phyloP scores from a whole-genome alignment of 2,113 vertebrate genomes.

The Rhinolophus sinicus region DNA sequence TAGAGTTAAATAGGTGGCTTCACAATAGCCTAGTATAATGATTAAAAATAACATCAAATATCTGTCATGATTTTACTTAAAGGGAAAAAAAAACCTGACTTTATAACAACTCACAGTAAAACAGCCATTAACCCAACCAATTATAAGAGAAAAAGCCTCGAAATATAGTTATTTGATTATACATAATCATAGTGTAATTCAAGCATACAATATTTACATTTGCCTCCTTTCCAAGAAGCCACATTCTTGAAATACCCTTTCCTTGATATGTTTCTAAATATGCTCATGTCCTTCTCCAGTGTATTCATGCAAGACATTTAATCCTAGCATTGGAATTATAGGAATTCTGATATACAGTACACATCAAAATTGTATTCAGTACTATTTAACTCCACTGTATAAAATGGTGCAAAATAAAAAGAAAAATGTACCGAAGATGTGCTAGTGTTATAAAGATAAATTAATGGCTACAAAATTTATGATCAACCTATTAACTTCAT shows the following conservation, averaged over 20 bases:
- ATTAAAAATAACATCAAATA: slow-evolving; percentile 76
- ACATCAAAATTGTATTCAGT: slow-evolving; percentile 78
- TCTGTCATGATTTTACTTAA: slow-evolving; percentile 77
- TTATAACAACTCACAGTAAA: slow-evolving; percentile 77
- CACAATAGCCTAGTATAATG: slow-evolving; percentile 62
- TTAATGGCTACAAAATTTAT: slow-evolving; percentile 86
- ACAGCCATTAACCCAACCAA: slow-evolving; percentile 78
- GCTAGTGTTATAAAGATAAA: slow-evolving; percentile 83
- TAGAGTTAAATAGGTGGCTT: slow-evolving; percentile 76
- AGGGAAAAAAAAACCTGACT: slow-evolving; percentile 54
- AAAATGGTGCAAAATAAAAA: slow-evolving; percentile 80
- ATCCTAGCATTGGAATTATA: slow-evolving; percentile 64
- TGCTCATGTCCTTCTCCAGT: slow-evolving; percentile 68
- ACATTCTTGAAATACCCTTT: slow-evolving; percentile 79
- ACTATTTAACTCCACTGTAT: slow-evolving; percentile 67
- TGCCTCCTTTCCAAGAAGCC: slow-evolving; percentile 76
- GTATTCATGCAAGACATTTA: slow-evolving; percentile 72
- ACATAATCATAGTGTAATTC: slow-evolving; percentile 80
- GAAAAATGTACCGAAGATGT: slow-evolving; percentile 75
- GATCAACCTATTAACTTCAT: slow-evolving; percentile 87
- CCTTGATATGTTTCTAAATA: slow-evolving; percentile 79
- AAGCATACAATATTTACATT: slow-evolving; percentile 75
- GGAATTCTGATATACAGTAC: slow-evolving; percentile 74
- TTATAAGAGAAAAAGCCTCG: slow-evolving; percentile 75
- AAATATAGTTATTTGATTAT: slow-evolving; percentile 81